These are phyloP conservation scores for Sphenopsis melanotis DNA, from an alignment of 2,797 vertebrate species.

Conservation along the genomic window DNA sequence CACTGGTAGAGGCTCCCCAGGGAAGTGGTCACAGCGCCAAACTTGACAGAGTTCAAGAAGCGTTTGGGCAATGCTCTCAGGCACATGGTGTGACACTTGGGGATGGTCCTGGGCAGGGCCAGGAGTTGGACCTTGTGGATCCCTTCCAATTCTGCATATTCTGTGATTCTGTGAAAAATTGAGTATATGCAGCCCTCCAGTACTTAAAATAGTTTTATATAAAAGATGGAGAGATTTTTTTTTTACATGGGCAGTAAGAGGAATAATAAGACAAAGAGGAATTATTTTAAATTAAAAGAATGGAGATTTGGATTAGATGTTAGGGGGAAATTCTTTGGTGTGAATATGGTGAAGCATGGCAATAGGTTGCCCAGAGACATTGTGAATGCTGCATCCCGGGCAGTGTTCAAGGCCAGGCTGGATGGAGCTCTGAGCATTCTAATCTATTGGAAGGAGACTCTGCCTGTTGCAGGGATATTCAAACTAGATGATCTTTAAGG, in stretches of 20 bases:
- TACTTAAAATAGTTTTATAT: background rate
- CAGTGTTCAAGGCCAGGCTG: background rate
- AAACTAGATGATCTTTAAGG: background rate
- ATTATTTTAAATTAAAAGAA: background rate
- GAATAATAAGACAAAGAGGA: background rate
- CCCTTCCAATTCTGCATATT: background rate
- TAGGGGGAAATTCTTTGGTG: background rate
- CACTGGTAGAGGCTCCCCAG: background rate
- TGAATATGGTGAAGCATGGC: no score
- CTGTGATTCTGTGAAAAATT: background rate
- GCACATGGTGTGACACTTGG: background rate
- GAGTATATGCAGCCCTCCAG: background rate
- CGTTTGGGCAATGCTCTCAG: accelerated
- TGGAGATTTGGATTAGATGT: background rate
- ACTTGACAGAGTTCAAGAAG: background rate
- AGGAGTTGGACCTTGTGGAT: background rate
- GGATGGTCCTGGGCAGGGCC: no score
- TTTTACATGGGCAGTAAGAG: background rate
- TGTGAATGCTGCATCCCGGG: background rate
- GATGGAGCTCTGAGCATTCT: background rate
- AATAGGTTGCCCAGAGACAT: background rate
- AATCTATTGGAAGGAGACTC: background rate
- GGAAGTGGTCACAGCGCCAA: accelerated
- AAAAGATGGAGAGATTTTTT: background rate
- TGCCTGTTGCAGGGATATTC: background rate